phyloP scores from a whole-genome alignment of 2,797 vertebrate genomes.

The Sebastes vulpes region DNA sequence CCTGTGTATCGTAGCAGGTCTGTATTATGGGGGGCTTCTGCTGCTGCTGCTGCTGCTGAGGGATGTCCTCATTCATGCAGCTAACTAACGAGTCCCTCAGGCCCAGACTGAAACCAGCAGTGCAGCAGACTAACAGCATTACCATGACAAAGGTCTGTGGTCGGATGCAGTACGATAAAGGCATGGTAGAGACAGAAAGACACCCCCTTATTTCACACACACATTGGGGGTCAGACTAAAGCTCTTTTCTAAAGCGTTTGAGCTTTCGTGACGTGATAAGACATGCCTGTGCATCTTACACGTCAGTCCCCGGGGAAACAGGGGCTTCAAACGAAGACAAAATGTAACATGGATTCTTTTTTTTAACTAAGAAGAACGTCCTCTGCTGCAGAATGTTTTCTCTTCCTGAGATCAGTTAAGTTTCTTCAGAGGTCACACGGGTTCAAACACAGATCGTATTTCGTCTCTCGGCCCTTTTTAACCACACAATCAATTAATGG shows the following conservation, averaged over 20 bases:
- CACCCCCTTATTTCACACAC: slow-evolving; percentile 47
- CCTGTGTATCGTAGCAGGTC: slow-evolving; percentile 60
- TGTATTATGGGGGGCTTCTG: slow-evolving; percentile 26
- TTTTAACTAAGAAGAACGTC: neutral
- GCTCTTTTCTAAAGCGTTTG: slow-evolving; percentile 21
- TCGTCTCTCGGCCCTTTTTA: neutral
- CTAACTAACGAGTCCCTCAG: slow-evolving; percentile 80
- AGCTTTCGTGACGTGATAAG: slow-evolving; percentile 16
- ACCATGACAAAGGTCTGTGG: slow-evolving; percentile 79
- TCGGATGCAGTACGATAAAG: slow-evolving; percentile 69
- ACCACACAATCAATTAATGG: slow-evolving; percentile 7
- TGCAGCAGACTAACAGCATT: slow-evolving; percentile 74
- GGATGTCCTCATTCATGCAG: slow-evolving; percentile 63
- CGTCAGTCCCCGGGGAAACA: slow-evolving; percentile 10
- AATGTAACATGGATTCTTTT: neutral
- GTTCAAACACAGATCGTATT: slow-evolving; percentile 27
- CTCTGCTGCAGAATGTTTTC: neutral
- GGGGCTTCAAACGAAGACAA: neutral
- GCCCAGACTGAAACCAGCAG: slow-evolving; percentile 75
- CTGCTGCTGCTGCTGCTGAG: slow-evolving; percentile 17
- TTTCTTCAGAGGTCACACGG: slow-evolving; percentile 6
- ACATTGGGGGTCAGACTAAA: slow-evolving; percentile 33
- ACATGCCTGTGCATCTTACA: slow-evolving; percentile 41
- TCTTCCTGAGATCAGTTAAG: neutral
- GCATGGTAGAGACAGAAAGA: slow-evolving; percentile 59